Base-by-base conservation (phyloP, 1,140 invertebrate genomes). In the Bombus breviceps region DNA sequence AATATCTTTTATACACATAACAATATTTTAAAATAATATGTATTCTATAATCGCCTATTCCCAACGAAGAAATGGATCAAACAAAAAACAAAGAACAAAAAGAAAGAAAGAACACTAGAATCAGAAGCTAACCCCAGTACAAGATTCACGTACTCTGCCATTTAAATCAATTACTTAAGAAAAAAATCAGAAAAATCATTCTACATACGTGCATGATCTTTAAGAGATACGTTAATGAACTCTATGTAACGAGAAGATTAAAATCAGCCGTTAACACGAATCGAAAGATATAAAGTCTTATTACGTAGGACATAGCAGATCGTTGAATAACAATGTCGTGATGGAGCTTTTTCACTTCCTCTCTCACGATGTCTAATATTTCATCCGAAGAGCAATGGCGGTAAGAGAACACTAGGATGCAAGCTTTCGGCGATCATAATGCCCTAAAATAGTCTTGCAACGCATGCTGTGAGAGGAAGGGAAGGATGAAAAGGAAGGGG, bases 351-450 rank as follows among this genome's bases (percentile, higher is more conserved):
- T 32, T 41, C 84, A 43, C n/a, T 43, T 68, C 43, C 62, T n/a
- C 15, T 32, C 2, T 25, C 34, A 28, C 47, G 66, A 64, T 43
- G 85, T 83, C 74, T 78, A 86, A 86, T 86, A 81, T 78, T 68
- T 86, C 81, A 86, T 86, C 73, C 41, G 64, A 83, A 86, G 81
- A 72, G 72, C 71, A 75, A 9, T 3, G 34, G 10, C 59, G 32
- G 53, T n/a, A 25, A 22, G 1, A 39, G 34, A 75, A 62, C 53
- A 39, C 83, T 34, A 13, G 53, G 22, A 75, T 43, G 73, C 41
- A 41, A 73, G 80, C 82, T 78, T 66, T 84, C 75, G 75, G 59
- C 71, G 47, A 87, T 84, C 81, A 75, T 84, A 87, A 83, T 79
- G 75, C 69, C 82, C 39, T 10, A 47, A 78, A 84, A 74, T 74